These are phyloP conservation scores for Dolomedes plantarius DNA, from an alignment of 2,888 invertebrate genomes.

Conservation along the genomic window DNA sequence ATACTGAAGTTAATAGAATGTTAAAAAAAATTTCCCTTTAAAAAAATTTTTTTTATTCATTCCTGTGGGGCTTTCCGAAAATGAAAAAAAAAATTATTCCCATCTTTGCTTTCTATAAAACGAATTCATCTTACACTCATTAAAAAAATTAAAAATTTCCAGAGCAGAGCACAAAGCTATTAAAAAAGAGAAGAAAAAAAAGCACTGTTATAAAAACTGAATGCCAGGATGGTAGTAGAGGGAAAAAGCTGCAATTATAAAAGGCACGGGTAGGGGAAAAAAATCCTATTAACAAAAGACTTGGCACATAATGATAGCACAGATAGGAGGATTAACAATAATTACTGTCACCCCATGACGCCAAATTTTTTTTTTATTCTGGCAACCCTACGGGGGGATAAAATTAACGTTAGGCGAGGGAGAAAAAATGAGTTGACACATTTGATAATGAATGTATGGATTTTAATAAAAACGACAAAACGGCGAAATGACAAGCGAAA, in stretches of 20 bases:
- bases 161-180: slow-evolving; percentile 35
- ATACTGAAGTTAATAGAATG: slow-evolving; percentile 50
- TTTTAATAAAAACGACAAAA: slow-evolving; percentile 66
- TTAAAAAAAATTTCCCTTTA: background rate
- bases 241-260: slow-evolving; percentile 60
- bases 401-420: slow-evolving; percentile 50
- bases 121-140: slow-evolving; percentile 53
- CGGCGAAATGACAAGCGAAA: slow-evolving; percentile 40
- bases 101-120: slow-evolving; percentile 20
- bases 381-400: slow-evolving; percentile 43
- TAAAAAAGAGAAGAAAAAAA: slow-evolving; percentile 36
- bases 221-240: background rate
- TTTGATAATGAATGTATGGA: slow-evolving; percentile 70
- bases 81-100: slow-evolving; percentile 9
- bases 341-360: slow-evolving; percentile 68
- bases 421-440: slow-evolving; percentile 51
- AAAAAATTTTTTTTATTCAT: slow-evolving; percentile 7
- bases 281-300: slow-evolving; percentile 66
- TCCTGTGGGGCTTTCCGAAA: slow-evolving; percentile 7
- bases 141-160: slow-evolving; percentile 55
- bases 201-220: slow-evolving; percentile 51
- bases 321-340: slow-evolving; percentile 67
- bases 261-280: slow-evolving; percentile 31
- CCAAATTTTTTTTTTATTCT: slow-evolving; percentile 42
- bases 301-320: slow-evolving; percentile 65